phyloP scores from a whole-genome alignment of 2,888 invertebrate species.

The Panorpa germanica region DNA sequence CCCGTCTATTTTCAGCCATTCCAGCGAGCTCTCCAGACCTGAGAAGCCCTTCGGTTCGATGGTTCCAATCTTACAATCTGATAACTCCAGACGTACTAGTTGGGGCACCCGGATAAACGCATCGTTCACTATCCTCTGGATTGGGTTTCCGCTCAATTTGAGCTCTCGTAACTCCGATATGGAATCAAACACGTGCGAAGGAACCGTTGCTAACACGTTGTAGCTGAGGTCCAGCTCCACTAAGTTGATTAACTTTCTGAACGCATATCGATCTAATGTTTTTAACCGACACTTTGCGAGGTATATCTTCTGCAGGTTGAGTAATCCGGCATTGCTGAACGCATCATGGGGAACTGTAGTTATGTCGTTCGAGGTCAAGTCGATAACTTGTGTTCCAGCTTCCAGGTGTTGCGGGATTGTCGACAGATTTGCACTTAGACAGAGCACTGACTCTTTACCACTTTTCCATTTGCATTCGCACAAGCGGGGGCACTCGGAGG shows the following conservation, averaged over 20 bases:
- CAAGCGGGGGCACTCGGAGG: slow-evolving; percentile 51
- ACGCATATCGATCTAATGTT: slow-evolving; percentile 49
- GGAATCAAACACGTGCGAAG: slow-evolving; percentile 51
- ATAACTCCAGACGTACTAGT: slow-evolving; percentile 51
- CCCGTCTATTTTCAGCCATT: slow-evolving; percentile 59
- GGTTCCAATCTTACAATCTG: slow-evolving; percentile 46
- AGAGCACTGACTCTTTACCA: slow-evolving; percentile 70
- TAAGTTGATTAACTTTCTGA: slow-evolving; percentile 58
- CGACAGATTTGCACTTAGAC: slow-evolving; percentile 54
- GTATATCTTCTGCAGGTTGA: slow-evolving; percentile 65
- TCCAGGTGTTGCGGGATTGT: slow-evolving; percentile 56
- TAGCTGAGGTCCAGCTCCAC: slow-evolving; percentile 66
- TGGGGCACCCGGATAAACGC: slow-evolving; percentile 46
- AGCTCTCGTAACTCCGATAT: slow-evolving; percentile 57
- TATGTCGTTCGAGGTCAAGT: slow-evolving; percentile 56
- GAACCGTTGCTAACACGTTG: slow-evolving; percentile 46
- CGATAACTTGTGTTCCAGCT: slow-evolving; percentile 60
- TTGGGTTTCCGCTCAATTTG: slow-evolving; percentile 55
- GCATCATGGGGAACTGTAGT: slow-evolving; percentile 46
- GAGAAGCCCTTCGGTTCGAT: slow-evolving; percentile 53
- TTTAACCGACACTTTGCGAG: slow-evolving; percentile 50
- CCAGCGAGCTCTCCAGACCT: slow-evolving; percentile 50
- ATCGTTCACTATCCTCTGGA: slow-evolving; percentile 45
- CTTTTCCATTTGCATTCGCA: slow-evolving; percentile 83
- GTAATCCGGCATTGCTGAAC: slow-evolving; percentile 52